Percentiles rank a stretch among this genome's conserved stretches.
Evolutionary conservation across 2,113 vertebrate genomes (phyloP).

Genomic region (Sebastes fasciatus): DNA sequence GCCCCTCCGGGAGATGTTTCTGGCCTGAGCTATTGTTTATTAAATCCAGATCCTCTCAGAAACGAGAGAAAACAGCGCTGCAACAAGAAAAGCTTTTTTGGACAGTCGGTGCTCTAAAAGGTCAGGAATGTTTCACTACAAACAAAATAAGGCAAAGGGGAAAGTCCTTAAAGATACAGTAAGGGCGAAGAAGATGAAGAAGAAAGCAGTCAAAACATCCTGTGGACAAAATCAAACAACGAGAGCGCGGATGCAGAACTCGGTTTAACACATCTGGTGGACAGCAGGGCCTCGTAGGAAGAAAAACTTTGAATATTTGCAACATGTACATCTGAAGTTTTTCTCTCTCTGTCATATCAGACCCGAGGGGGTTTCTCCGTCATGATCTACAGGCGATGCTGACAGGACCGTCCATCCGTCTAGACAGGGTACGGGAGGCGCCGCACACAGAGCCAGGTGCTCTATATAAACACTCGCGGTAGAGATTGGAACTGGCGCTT

Average conservation of each 20-base stretch:
- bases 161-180: background rate
- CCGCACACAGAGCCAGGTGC: constrained; percentile 54
- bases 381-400: background rate
- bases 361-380: background rate
- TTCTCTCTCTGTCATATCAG: constrained; percentile 11
- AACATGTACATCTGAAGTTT: background rate
- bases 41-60: constrained; percentile 34
- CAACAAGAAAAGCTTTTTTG: constrained; percentile 2
- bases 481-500: constrained; percentile 53
- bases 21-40: constrained; percentile 48
- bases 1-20: constrained; percentile 25
- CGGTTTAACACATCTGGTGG: background rate
- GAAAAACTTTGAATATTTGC: background rate
- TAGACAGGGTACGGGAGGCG: constrained; percentile 27
- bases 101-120: constrained; percentile 2
- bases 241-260: background rate
- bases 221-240: background rate
- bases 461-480: constrained; percentile 65
- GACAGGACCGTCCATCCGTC: constrained; percentile 14
- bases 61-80: constrained; percentile 18
- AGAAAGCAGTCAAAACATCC: background rate
- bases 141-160: constrained; percentile 1
- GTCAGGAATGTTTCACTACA: constrained; percentile 50
- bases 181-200: background rate
- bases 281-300: background rate